A percentile compares a stretch with the other conserved stretches of the same genome.
Conservation (phyloP, 2,888 invertebrate species). For the Pristionchus mayeri region DNA sequence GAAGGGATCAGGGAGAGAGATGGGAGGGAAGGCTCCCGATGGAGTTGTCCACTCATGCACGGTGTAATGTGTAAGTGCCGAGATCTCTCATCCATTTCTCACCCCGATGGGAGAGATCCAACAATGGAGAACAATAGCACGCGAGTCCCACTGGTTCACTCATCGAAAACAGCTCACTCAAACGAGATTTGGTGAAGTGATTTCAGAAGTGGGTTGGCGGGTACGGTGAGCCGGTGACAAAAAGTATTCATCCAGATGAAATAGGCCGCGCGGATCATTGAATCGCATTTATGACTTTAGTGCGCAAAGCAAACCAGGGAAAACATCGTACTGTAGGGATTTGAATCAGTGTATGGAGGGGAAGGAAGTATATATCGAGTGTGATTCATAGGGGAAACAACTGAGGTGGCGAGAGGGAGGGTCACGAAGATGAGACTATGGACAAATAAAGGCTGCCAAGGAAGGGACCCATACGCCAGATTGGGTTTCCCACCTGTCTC, state of each 20-base stretch:
- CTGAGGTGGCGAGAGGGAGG: conserved; percentile 20
- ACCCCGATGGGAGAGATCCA: conserved; percentile 3
- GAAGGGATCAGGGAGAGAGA: neutral
- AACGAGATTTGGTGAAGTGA: neutral
- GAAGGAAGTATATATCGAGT: conserved; percentile 11
- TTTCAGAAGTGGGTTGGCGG: neutral
- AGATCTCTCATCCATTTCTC: conserved; percentile 25
- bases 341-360: neutral
- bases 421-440: conserved; percentile 14
- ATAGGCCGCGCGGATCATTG: conserved; percentile 24
- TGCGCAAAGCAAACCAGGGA: conserved; percentile 3
- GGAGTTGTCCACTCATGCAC: conserved; percentile 37
- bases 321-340: conserved; percentile 7
- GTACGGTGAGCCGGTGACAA: neutral
- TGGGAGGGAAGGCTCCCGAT: conserved; percentile 2
- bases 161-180: neutral
- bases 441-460: conserved; percentile 42
- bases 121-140: conserved; percentile 15
- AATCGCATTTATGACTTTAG: conserved; percentile 8
- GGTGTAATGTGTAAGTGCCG: conserved; percentile 44
- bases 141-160: neutral
- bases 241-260: conserved; percentile 2
- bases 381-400: conserved; percentile 23
- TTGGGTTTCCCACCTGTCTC: conserved; percentile 30
- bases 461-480: neutral